These are phyloP conservation scores for Caenorhabditis tropicalis DNA, from an alignment of 1,140 invertebrate genomes.

Conservation along the genomic window DNA sequence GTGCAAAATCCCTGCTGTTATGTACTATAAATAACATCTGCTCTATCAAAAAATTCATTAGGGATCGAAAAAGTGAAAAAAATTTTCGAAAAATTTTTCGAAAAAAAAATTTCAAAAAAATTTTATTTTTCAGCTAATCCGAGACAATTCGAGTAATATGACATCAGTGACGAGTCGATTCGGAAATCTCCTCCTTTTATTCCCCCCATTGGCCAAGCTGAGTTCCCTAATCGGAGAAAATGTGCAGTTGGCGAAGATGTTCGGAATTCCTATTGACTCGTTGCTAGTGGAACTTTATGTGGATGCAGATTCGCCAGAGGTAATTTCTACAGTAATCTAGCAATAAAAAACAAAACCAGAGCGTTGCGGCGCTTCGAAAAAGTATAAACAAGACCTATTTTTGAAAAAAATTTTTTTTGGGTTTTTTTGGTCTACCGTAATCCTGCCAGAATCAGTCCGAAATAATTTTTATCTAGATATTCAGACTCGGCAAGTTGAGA, in stretches of 20 bases:
- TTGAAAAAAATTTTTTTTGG: too few relatives aligned
- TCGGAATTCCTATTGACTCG: constrained; percentile 55
- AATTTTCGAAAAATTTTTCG: not conserved
- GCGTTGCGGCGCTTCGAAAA: not conserved
- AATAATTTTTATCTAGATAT: too few relatives aligned
- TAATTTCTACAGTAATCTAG: not conserved
- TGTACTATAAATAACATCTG: not conserved
- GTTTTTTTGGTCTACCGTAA: not conserved
- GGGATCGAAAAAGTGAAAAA: not conserved
- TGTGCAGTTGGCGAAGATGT: constrained; percentile 58
- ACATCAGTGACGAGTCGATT: constrained; percentile 52
- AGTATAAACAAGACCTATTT: not conserved
- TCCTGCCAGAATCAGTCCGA: too few relatives aligned
- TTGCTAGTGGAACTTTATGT: constrained; percentile 54
- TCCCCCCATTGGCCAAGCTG: constrained; percentile 56
- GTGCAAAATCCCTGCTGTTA: not conserved
- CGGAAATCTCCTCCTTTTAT: constrained; percentile 57
- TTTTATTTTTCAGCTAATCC: constrained; percentile 40
- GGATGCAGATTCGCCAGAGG: constrained; percentile 50
- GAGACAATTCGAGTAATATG: constrained; percentile 40
- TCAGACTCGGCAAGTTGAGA: too few relatives aligned
- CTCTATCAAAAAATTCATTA: not conserved
- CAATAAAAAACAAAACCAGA: not conserved
- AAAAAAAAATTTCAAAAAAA: not conserved
- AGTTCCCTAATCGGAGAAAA: constrained; percentile 56